Percentiles rank a stretch among this genome's conserved stretches.
These are phyloP conservation scores for Drosophila malerkotliana DNA, from an alignment of 1,140 invertebrate species.

Conservation along the genomic window DNA sequence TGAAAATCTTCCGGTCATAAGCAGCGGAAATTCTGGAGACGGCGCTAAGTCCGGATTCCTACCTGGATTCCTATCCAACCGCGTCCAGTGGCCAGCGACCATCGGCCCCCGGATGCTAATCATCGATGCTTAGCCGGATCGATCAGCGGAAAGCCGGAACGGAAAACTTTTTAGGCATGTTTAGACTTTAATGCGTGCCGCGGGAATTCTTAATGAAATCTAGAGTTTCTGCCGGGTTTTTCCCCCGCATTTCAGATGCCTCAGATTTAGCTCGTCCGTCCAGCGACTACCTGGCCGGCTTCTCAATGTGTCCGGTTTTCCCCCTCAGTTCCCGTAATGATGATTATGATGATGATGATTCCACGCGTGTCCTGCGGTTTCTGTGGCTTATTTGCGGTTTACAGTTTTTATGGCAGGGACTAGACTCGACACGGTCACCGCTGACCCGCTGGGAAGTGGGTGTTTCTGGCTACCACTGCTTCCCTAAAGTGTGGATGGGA, in stretches of 20 bases:
- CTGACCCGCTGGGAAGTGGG: conserved; percentile 54
- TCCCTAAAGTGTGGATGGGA: not conserved
- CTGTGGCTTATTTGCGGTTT: conserved; percentile 73
- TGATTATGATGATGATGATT: conserved; percentile 53
- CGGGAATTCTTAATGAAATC: conserved; percentile 81
- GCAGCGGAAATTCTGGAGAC: conserved; percentile 68
- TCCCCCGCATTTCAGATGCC: conserved; percentile 31
- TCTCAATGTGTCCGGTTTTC: conserved; percentile 60
- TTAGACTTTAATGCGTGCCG: conserved; percentile 79
- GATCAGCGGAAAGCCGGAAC: conserved; percentile 35
- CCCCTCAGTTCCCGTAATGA: conserved; percentile 42
- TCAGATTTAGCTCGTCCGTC: conserved; percentile 12
- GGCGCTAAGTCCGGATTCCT: conserved; percentile 65
- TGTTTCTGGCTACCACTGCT: conserved; percentile 31
- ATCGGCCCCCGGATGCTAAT: conserved; percentile 67
- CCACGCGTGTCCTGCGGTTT: conserved; percentile 70
- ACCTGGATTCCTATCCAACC: conserved; percentile 28
- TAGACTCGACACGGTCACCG: not conserved
- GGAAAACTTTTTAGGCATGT: conserved; percentile 78
- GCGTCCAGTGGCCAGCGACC: conserved; percentile 7
- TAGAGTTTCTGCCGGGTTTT: conserved; percentile 49
- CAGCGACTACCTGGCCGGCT: conserved; percentile 46
- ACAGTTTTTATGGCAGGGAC: conserved; percentile 53
- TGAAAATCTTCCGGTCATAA: conserved; percentile 79
- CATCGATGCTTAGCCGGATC: conserved; percentile 59